Conservation (phyloP, 2,888 invertebrate genomes). For the Xanthia icteritia region DNA sequence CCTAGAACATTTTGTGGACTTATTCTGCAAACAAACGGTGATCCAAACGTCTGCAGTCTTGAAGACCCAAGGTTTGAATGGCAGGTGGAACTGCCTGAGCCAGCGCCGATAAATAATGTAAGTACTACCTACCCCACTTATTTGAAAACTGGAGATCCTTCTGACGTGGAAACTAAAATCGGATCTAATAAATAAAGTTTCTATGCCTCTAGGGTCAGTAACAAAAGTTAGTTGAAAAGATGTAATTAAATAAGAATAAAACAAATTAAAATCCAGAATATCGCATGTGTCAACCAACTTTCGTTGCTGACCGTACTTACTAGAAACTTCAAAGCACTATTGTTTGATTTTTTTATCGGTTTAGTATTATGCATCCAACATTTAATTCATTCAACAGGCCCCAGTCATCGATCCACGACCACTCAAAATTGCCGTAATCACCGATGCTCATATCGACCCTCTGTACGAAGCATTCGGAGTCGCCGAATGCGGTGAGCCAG, state of each 20-base stretch:
- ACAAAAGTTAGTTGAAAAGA: neutral
- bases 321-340: neutral
- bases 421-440: constrained; percentile 92
- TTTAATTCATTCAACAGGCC: constrained; percentile 62
- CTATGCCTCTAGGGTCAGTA: neutral
- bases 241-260: neutral
- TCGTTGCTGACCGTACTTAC: neutral
- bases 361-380: neutral
- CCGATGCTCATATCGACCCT: constrained; percentile 95
- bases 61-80: constrained; percentile 87
- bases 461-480: constrained; percentile 92
- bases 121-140: constrained; percentile 41
- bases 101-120: constrained; percentile 66
- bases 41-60: constrained; percentile 81
- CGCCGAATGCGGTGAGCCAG: constrained; percentile 93
- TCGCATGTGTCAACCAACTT: neutral
- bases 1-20: constrained; percentile 90
- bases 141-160: neutral
- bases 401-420: constrained; percentile 69
- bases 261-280: neutral
- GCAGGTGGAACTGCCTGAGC: constrained; percentile 83
- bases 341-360: neutral
- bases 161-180: neutral
- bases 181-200: neutral
- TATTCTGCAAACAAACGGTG: constrained; percentile 83